These are phyloP conservation scores for Myotis daubentonii DNA, from an alignment of 2,797 vertebrate genomes.

Conservation along the genomic window DNA sequence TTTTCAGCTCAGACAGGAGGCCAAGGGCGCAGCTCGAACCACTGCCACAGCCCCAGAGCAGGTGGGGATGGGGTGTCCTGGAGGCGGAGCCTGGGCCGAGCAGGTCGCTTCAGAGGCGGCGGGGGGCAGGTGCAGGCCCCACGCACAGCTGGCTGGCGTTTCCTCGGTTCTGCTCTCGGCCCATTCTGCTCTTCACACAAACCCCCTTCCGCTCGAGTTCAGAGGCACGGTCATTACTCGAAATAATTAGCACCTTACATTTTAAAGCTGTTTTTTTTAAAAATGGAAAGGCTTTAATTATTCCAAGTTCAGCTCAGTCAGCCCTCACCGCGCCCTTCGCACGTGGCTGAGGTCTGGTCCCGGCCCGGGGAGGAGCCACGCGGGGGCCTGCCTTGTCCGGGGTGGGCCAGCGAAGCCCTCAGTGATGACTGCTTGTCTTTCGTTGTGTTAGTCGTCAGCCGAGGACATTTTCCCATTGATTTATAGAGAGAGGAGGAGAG, in stretches of 20 bases:
- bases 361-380: fast-evolving
- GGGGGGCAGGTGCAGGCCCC: too few relatives aligned
- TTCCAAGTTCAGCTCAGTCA: background rate
- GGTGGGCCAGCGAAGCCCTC: too few relatives aligned
- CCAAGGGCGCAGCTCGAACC: background rate
- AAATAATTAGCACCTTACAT: background rate
- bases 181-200: background rate
- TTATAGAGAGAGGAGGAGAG: too few relatives aligned
- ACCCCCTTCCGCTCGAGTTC: background rate
- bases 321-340: fast-evolving
- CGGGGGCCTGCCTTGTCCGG: fast-evolving
- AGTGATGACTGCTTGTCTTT: too few relatives aligned
- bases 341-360: fast-evolving
- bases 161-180: fast-evolving
- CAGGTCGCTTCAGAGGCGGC: background rate
- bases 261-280: background rate
- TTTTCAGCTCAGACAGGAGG: constrained; percentile 66
- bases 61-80: constrained; percentile 39
- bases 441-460: too few relatives aligned
- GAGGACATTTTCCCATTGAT: too few relatives aligned
- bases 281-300: background rate
- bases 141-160: fast-evolving
- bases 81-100: constrained; percentile 7
- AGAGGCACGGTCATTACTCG: background rate
- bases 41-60: fast-evolving